Percentiles rank a stretch among this genome's conserved stretches.
Conservation (phyloP, 2,113 vertebrate species). For the Istiophorus platypterus region DNA sequence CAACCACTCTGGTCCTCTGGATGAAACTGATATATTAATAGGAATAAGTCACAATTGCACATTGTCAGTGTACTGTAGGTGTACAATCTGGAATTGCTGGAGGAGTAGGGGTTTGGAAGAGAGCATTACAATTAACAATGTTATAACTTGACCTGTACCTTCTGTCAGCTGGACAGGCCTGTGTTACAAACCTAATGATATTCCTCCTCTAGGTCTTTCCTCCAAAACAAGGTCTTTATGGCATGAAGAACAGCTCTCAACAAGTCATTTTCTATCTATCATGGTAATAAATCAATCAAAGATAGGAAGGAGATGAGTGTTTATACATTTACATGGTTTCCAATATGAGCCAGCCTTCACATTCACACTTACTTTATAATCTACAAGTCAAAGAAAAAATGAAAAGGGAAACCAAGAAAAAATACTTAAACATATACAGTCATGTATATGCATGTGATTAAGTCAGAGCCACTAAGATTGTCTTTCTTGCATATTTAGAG, state of each 20-base stretch:
- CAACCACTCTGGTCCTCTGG: background rate
- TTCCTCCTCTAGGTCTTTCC: slow-evolving; percentile 9
- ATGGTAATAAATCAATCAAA: background rate
- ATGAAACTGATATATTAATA: slow-evolving; percentile 2
- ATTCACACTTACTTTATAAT: background rate
- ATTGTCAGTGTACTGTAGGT: background rate
- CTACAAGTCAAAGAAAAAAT: background rate
- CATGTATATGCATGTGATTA: too few species aligned
- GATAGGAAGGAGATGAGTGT: background rate
- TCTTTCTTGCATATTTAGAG: too few species aligned
- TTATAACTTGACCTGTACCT: slow-evolving; percentile 5
- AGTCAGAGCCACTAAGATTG: too few species aligned
- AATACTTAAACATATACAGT: too few species aligned
- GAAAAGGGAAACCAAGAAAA: background rate
- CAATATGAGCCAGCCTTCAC: background rate
- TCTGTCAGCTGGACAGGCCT: background rate
- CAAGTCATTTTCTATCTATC: background rate
- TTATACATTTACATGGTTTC: background rate
- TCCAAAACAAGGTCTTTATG: slow-evolving; percentile 6
- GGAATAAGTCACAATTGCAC: background rate
- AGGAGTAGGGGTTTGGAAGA: slow-evolving; percentile 10
- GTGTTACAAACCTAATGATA: background rate
- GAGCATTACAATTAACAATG: background rate
- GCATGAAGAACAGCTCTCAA: background rate
- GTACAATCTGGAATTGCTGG: background rate